phyloP scores from a whole-genome alignment of 2,888 invertebrate species.

The Hoplodrina blanda region DNA sequence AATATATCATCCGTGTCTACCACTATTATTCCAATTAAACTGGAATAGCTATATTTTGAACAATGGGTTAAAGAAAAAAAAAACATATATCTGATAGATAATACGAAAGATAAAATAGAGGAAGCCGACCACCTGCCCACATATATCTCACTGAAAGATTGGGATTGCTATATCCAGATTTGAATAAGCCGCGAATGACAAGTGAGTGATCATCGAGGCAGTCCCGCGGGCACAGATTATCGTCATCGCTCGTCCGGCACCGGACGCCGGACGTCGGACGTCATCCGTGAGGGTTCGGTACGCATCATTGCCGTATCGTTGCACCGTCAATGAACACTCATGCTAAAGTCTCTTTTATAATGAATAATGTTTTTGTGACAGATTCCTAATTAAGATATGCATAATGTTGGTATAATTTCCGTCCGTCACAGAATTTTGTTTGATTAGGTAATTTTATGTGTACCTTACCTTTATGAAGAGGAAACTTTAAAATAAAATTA shows the following conservation, averaged over 20 bases:
- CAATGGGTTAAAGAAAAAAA: neutral
- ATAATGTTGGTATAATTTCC: neutral
- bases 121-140: slow-evolving; percentile 34
- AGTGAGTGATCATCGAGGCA: slow-evolving; percentile 60
- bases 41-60: slow-evolving; percentile 3
- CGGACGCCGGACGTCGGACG: slow-evolving; percentile 47
- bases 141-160: slow-evolving; percentile 34
- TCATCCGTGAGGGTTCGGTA: slow-evolving; percentile 47
- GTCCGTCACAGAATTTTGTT: neutral
- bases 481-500: neutral
- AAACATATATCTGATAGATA: slow-evolving; percentile 9
- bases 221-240: slow-evolving; percentile 66
- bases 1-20: neutral
- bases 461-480: neutral
- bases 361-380: slow-evolving; percentile 12
- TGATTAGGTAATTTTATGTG: neutral
- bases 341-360: slow-evolving; percentile 13
- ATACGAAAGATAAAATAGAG: slow-evolving; percentile 29
- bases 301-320: slow-evolving; percentile 60
- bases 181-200: slow-evolving; percentile 58
- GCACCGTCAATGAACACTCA: slow-evolving; percentile 34
- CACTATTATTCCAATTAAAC: neutral
- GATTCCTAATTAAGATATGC: slow-evolving; percentile 13
- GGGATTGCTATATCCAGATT: slow-evolving; percentile 36
- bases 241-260: slow-evolving; percentile 51